Base-by-base conservation (phyloP, 2,888 invertebrate genomes). In the Balanococcus diminutus region DNA sequence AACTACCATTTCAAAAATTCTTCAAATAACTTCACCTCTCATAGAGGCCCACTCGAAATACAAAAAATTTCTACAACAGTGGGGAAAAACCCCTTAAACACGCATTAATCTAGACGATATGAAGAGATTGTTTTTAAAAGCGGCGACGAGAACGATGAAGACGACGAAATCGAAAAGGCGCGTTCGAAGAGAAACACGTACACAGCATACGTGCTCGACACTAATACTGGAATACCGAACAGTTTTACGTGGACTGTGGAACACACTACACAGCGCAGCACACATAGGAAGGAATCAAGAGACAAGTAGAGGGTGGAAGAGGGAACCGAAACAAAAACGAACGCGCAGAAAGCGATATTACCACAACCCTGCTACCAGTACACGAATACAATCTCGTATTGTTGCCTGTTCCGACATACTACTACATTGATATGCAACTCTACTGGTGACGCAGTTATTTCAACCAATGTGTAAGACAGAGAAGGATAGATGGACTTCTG, bases 271-370 rank as follows among this genome's bases (percentile, higher is more conserved):
- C 56, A 56, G 56, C 56, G 56, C 56, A 36, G 75, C 67, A 28
- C 67, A 28, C 31, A 67, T 16, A 67, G 22, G 16, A 46, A 46
- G 46, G 36, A 42, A 42, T 42, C 36, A 4, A 46, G 46, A 56
- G 56, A 56, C 22, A 56, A 22, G 22, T 22, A 2, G 28, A 11
- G 67, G 67, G 67, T 25, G 28, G 67, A 67, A 16, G 28, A 16
- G 67, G 8, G 67, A 67, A 28, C 28, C 67, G 67, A 79, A 79
- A 79, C 75, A 79, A 79, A 79, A 79, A 79, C 75, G 75, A 79
- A 79, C 75, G 75, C 75, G 75, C 75, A 79, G 75, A 79, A 79
- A 36, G 75, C 75, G 75, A 79, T 79, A 36, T 79, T 79, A 79
- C 31, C 75, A 79, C 75, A 79, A 79, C 75, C 75, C 75, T 19